Evolutionary conservation across 2,888 invertebrate genomes (phyloP).

Genomic region (Crepidodera aurea): DNA sequence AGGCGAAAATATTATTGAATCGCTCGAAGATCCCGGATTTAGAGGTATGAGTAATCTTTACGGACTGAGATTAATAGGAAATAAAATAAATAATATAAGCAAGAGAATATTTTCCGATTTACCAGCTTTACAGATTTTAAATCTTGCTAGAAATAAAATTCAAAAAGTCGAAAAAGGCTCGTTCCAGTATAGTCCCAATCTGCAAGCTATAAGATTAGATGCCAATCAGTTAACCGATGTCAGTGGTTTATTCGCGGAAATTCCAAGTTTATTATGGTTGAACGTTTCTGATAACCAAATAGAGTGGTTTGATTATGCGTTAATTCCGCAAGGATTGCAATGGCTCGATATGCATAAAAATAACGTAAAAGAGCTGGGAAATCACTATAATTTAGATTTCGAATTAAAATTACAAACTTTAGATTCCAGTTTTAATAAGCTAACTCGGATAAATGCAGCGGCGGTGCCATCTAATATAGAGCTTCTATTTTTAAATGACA

Average conservation of each 20-base stretch:
- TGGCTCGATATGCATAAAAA: conserved; percentile 93
- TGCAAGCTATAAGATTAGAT: conserved; percentile 88
- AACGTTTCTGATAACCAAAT: conserved; percentile 92
- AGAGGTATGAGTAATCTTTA: conserved; percentile 86
- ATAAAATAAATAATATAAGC: conserved; percentile 83
- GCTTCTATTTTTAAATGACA: conserved; percentile 87
- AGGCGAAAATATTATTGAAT: conserved; percentile 87
- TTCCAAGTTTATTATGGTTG: conserved; percentile 84
- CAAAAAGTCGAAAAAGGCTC: conserved; percentile 80
- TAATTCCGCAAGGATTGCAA: conserved; percentile 82
- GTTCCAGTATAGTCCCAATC: conserved; percentile 79
- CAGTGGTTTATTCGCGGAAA: conserved; percentile 83
- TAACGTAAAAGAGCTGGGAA: conserved; percentile 79
- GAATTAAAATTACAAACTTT: conserved; percentile 82
- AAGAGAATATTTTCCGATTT: conserved; percentile 81
- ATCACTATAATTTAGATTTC: conserved; percentile 74
- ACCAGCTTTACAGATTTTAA: conserved; percentile 83
- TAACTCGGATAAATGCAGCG: conserved; percentile 77
- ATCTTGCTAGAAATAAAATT: conserved; percentile 87
- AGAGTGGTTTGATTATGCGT: conserved; percentile 87
- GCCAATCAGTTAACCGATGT: conserved; percentile 85
- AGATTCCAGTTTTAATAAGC: conserved; percentile 90
- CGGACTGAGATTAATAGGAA: conserved; percentile 87
- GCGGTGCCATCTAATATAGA: conserved; percentile 87
- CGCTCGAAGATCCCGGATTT: conserved; percentile 82